Evolutionary conservation across 2,113 vertebrate species (phyloP).

Genomic region (Caracal caracal): DNA sequence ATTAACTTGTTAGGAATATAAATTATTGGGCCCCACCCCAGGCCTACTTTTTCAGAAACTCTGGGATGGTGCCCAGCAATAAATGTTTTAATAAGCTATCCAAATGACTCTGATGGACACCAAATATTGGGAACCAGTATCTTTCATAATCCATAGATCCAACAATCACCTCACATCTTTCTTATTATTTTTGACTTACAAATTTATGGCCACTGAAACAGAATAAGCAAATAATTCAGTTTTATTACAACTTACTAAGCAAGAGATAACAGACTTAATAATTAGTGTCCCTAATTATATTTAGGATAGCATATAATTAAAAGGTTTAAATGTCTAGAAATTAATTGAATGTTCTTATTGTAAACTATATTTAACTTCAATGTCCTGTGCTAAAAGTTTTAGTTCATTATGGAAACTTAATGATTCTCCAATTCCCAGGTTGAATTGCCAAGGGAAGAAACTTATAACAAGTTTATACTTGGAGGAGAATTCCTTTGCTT

Average conservation of each 20-base stretch:
- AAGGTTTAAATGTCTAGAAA: background rate
- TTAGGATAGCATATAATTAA: background rate
- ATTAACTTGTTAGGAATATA: background rate
- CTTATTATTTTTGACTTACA: background rate
- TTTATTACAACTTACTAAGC: background rate
- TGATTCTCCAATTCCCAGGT: background rate
- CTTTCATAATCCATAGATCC: background rate
- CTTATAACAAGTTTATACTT: background rate
- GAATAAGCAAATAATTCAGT: background rate
- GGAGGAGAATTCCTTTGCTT: background rate
- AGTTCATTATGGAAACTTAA: conserved; percentile 35
- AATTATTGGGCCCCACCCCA: background rate
- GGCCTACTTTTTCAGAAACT: background rate
- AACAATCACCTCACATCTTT: background rate
- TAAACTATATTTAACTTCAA: conserved; percentile 9
- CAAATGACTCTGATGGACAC: background rate
- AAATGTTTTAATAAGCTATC: background rate
- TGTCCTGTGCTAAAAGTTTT: background rate
- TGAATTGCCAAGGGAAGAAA: conserved; percentile 41
- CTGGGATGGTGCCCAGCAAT: background rate
- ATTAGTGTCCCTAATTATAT: background rate
- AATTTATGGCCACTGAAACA: background rate
- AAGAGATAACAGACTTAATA: background rate
- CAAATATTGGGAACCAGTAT: background rate
- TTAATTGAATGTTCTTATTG: background rate